Base-by-base conservation (phyloP, 2,888 invertebrate species). In the Macrosiphum euphorbiae region DNA sequence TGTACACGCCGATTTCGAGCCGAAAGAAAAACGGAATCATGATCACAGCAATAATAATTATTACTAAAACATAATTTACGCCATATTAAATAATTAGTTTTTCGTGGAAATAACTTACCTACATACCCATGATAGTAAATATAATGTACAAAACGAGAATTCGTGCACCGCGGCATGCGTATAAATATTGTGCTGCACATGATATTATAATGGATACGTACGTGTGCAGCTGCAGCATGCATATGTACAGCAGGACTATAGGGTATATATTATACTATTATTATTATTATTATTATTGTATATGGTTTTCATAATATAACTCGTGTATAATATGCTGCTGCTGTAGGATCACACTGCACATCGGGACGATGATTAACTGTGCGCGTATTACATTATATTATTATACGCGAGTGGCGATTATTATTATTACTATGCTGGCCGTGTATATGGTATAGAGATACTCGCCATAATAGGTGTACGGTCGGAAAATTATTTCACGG, bases 401-500 rank as follows among this genome's bases (percentile, higher is more conserved):
- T 85, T 26, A 10, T 47, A 47, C 47, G 20, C 28, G n/a, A 35
- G 67, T 28, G 28, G 50, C 4, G 88, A 58, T 28, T 26, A 41
- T 52, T n/a, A 35, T 50, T 47, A 13, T n/a, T 50, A 20, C 16
- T 26, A 28, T n/a, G n/a, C 13, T 50, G 87, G 5, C 2, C 55
- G 24, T 8, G 35, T 55, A 10, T 26, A 0, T 24, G 24, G 26
- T 58, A 20, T 26, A 24, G 7, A n/a, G 13, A 16, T 47, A n/a
- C 28, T 28, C 58, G 13, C n/a, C 3, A 3, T 16, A 86, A 50
- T 20, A 87, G n/a, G n/a, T 20, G 10, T 8, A 50, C 16, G 87
- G n/a, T 35, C 41, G 47, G 41, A 28, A 91, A 91, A 52, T 41
- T 13, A 41, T 91, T 91, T 91, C 52, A 84, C 84, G 78, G 90